Base-by-base conservation (phyloP, 37 sponge, comb jelly and placozoan species). In the Diacarnus erythraeanus region DNA sequence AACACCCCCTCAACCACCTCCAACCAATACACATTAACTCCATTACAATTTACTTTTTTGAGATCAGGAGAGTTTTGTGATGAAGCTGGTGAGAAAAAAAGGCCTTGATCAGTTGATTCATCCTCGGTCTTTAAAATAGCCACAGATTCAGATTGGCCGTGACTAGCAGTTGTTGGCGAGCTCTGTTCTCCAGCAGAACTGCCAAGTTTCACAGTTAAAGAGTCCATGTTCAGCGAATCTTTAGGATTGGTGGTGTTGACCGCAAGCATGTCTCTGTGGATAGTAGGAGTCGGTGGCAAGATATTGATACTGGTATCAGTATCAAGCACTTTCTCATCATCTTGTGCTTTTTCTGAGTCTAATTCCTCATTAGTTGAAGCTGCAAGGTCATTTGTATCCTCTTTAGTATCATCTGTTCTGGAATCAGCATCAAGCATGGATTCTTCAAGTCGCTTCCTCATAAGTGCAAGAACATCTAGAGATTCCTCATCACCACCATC, bases 271-370 rank as follows among this genome's bases (percentile, higher is more conserved):
- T 31, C 35, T 30, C 33, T 36, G 2, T 18, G 35, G 17, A 38
- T n/a, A 39, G 84, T 84, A 1, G 84, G 84, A 27, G 84, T 84
- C 6, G 84, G 84, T 17, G 84, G 84, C n/a, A 58, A 39, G 57
- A 84, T 26, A 74, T 15, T 84, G 39, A 71, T 38, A 34, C 37
- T n/a, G 21, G 77, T 72, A 25, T n/a, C 51, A 29, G 37, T 31
- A 69, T 9, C 71, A 22, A 1, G 58, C 15, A 22, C 71, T 33
- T 57, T 5, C 22, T 25, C 58, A 0, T 1, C 68, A 30, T 29
- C 57, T 5, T 6, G 4, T 6, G 61, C n/a, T 25, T 60, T 25
- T 6, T 60, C 42, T 59, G 30, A 42, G 8, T 20, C 22, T 6
- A 42, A 2, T 1, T 42, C 2, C 43, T 30, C 9, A 23, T 5